Percentiles rank a stretch among this genome's conserved stretches.
These are phyloP conservation scores for Aleiodes testaceus DNA, from an alignment of 2,888 invertebrate genomes.

Conservation along the genomic window DNA sequence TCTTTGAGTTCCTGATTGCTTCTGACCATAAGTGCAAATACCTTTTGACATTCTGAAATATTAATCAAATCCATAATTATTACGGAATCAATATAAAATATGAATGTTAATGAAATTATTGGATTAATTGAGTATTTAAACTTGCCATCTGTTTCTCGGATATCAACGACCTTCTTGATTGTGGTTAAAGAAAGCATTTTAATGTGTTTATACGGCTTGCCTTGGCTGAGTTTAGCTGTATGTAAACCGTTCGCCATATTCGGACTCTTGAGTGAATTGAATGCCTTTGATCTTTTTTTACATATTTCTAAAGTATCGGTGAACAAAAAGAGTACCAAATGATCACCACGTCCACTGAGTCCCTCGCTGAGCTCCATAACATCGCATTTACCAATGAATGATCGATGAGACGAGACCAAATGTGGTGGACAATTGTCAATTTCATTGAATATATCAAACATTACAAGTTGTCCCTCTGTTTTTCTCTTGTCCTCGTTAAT, in stretches of 20 bases:
- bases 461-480: slow-evolving; percentile 95
- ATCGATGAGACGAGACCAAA: slow-evolving; percentile 93
- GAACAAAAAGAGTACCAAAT: slow-evolving; percentile 92
- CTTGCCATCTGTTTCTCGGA: slow-evolving; percentile 87
- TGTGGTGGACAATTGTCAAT: slow-evolving; percentile 98
- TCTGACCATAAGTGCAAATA: slow-evolving; percentile 91
- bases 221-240: slow-evolving; percentile 77
- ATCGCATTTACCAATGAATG: slow-evolving; percentile 90
- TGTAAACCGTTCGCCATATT: slow-evolving; percentile 77
- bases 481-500: slow-evolving; percentile 98
- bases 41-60: slow-evolving; percentile 85
- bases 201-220: slow-evolving; percentile 93
- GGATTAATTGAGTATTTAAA: background rate
- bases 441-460: slow-evolving; percentile 98
- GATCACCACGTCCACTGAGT: slow-evolving; percentile 89
- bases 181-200: slow-evolving; percentile 90
- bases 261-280: slow-evolving; percentile 82
- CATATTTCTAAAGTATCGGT: slow-evolving; percentile 96
- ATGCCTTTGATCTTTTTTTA: slow-evolving; percentile 86
- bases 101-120: slow-evolving; percentile 11
- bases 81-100: slow-evolving; percentile 17
- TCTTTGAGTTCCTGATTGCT: slow-evolving; percentile 91
- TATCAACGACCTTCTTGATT: slow-evolving; percentile 93
- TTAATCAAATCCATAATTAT: background rate
- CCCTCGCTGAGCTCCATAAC: slow-evolving; percentile 90